These are phyloP conservation scores for Agriotes lineatus DNA, from an alignment of 2,888 invertebrate species.

Conservation along the genomic window DNA sequence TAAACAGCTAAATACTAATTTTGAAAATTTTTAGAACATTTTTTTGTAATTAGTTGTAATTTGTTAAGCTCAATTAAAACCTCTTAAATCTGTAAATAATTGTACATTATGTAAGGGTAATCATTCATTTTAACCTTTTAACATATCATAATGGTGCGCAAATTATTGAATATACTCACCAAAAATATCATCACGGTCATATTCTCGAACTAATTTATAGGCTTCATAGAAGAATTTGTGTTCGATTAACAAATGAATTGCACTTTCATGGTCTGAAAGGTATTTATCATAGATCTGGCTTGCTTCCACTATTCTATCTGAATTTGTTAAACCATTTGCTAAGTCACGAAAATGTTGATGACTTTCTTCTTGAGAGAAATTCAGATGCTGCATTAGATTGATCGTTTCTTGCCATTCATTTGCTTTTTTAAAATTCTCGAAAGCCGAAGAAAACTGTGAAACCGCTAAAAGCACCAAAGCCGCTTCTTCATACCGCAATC, in stretches of 20 bases:
- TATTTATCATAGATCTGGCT: conserved; percentile 75
- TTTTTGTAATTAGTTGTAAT: no score
- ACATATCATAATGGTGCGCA: no score
- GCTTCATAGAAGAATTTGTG: conserved; percentile 79
- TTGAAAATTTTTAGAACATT: no score
- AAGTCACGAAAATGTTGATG: conserved; percentile 57
- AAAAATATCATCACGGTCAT: conserved; percentile 69
- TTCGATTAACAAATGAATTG: conserved; percentile 75
- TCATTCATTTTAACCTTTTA: no score
- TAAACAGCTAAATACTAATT: no score
- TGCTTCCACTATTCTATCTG: conserved; percentile 75
- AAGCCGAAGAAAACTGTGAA: conserved; percentile 74
- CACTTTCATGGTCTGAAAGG: conserved; percentile 71
- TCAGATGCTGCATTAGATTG: conserved; percentile 68
- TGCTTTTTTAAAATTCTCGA: conserved; percentile 74
- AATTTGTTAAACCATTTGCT: conserved; percentile 66
- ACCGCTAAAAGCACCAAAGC: conserved; percentile 82
- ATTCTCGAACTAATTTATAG: conserved; percentile 71
- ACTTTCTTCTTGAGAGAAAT: conserved; percentile 64
- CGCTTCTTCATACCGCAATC: conserved; percentile 81
- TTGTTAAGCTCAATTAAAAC: no score
- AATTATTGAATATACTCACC: no score
- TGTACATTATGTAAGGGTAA: no score
- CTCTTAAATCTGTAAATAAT: no score
- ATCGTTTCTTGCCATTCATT: conserved; percentile 82